phyloP scores from a whole-genome alignment of 1,140 invertebrate species.

The Medauroidea extradentata region DNA sequence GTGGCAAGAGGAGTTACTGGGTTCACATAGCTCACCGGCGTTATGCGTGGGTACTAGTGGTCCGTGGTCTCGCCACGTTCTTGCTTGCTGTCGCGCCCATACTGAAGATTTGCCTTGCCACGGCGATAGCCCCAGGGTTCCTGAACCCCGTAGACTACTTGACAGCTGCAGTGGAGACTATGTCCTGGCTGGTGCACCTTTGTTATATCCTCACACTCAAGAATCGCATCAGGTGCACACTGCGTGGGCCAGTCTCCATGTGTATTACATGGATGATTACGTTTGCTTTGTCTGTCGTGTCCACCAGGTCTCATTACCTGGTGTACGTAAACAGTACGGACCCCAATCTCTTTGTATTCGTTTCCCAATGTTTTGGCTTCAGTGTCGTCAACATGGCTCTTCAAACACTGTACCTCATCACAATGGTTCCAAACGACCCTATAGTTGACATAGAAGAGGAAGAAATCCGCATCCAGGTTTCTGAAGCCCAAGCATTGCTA shows the following conservation, averaged over 20 bases:
- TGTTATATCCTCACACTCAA: slow-evolving; percentile 65
- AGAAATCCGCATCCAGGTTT: neutral
- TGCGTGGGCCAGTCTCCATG: slow-evolving; percentile 59
- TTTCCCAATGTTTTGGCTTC: slow-evolving; percentile 40
- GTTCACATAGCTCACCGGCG: neutral
- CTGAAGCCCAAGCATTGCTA: slow-evolving; percentile 8
- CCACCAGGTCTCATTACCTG: slow-evolving; percentile 44
- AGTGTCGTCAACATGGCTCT: slow-evolving; percentile 47
- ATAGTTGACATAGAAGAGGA: neutral
- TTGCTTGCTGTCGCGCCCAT: neutral
- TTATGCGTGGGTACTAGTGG: neutral
- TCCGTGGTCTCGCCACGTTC: neutral
- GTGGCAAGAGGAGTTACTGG: slow-evolving; percentile 54
- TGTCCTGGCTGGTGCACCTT: slow-evolving; percentile 76
- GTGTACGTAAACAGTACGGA: slow-evolving; percentile 24
- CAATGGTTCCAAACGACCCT: neutral
- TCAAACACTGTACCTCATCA: slow-evolving; percentile 3
- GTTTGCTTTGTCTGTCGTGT: slow-evolving; percentile 56
- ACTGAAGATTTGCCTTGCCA: neutral
- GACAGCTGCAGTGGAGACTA: slow-evolving; percentile 56
- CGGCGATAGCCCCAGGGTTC: neutral
- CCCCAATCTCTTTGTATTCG: slow-evolving; percentile 40
- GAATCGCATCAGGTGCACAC: slow-evolving; percentile 52
- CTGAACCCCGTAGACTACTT: slow-evolving; percentile 57
- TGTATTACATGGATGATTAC: slow-evolving; percentile 60